Base-by-base conservation (phyloP, 2,113 vertebrate species). In the Steatornis caripensis region DNA sequence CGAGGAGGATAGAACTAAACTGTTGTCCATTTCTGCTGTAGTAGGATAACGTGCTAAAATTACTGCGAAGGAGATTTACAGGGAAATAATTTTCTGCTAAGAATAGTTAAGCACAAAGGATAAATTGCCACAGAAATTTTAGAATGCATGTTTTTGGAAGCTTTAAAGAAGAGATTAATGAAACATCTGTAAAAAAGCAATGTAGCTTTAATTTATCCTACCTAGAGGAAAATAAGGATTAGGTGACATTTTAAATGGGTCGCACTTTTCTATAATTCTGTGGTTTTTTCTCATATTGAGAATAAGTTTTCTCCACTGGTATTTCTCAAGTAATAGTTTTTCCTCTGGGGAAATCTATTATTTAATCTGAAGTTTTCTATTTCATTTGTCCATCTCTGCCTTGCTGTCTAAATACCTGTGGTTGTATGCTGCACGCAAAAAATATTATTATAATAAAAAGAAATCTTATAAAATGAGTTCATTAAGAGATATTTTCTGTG, bases 131-230 rank as follows among this genome's bases (percentile, higher is more conserved):
- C 55, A 89, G 64, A 70, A 93, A 95, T 89, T 94, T 92, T 48
- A 65, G 83, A 71, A 95, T 78, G 91, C 58, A 29, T 95, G 80
- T 77, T 64, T 92, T 89, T 11, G 8, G 36, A 78, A 70, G 93
- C 72, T 87, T 94, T 95, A 85, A 58, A 85, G 87, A 85, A 84
- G 48, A 75, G 94, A 89, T 95, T 96, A 95, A 84, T 78, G 90
- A 91, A 89, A 93, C 87, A 94, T 89, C 94, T 93, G 92, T 91
- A 93, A 96, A 96, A 96, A 94, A 87, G 41, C 92, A 84, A 87
- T 94, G 81, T 87, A 85, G 90, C 29, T 96, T 87, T 71, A 55
- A 70, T 89, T 96, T 94, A 91, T 91, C 91, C 84, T 91, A 78
- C 51, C 55, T 58, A 48, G 45, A 68, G 45, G 61, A 82, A 91